Evolutionary conservation across 2,797 vertebrate genomes (phyloP).

Genomic region (Mormyrus proboscirostris): DNA sequence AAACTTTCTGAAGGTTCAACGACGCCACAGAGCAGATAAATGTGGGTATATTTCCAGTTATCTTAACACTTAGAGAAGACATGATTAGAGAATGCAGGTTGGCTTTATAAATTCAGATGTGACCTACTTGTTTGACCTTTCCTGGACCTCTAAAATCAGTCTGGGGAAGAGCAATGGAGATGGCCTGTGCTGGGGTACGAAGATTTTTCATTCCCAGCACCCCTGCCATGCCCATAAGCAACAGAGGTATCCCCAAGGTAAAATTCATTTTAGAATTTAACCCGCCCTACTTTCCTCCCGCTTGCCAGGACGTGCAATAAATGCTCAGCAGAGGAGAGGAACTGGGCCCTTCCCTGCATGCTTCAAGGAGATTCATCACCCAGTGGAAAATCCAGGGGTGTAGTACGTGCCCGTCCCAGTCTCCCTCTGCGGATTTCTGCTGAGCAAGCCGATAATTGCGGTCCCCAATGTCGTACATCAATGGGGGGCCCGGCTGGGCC

Average conservation of each 20-base stretch:
- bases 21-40: background rate
- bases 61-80: background rate
- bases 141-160: background rate
- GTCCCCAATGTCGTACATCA: slow-evolving; percentile 47
- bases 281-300: slow-evolving; percentile 17
- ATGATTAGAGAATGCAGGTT: background rate
- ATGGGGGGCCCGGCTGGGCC: slow-evolving; percentile 52
- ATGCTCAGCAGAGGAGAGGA: slow-evolving; percentile 10
- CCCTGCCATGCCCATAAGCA: slow-evolving; percentile 12
- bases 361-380: slow-evolving; percentile 55
- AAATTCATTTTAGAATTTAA: slow-evolving; percentile 27
- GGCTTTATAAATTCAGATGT: background rate
- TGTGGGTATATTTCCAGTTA: background rate
- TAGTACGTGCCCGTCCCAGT: slow-evolving; percentile 15
- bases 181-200: background rate
- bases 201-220: slow-evolving; percentile 16
- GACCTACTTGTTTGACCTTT: slow-evolving; percentile 2
- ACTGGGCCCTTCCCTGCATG: slow-evolving; percentile 26
- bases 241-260: slow-evolving; percentile 11
- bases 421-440: slow-evolving; percentile 46
- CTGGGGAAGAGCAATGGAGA: slow-evolving; percentile 1
- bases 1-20: background rate
- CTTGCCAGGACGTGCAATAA: slow-evolving; percentile 7
- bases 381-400: slow-evolving; percentile 32
- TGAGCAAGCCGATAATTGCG: slow-evolving; percentile 45